Base-by-base conservation (phyloP, 2,888 invertebrate species). In the Scaptomyza flava region DNA sequence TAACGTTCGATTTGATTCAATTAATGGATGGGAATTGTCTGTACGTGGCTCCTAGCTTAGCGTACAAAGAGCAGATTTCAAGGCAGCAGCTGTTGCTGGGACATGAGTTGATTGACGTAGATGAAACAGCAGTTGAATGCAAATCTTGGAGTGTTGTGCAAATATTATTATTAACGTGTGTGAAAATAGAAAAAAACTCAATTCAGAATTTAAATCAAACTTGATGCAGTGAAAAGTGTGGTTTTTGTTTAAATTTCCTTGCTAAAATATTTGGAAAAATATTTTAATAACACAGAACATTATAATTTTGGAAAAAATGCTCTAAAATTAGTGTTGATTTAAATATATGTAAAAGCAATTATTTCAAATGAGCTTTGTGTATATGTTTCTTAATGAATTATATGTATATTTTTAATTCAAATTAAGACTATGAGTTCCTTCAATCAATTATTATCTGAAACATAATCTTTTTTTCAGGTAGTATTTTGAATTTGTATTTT, bases 1-100 rank as follows among this genome's bases (percentile, higher is more conserved):
- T 85, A 89, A 83, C 82, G 88, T 88, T 85, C 87, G 87, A 89
- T 87, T 89, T 87, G 89, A 84, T 85, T 82, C 86, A 87, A 87
- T 87, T 81, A 87, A 87, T 87, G 84, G 85, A 72, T 68, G 76
- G 51, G 87, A 89, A 84, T 87, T 78, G 84, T 70, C 66, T 72
- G 69, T 83, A 83, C 84, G 84, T 84, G 89, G 58, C 64, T 34
- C 34, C 48, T 50, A 23, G 46, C 41, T 17, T 62, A 34, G 70
- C 20, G 54, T 51, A 53, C 54, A 52, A 14, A 31, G 53, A 57
- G 67, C 57, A 59, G 53, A 65, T 51, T 31, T 38, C 34, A 1
- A 54, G 64, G 54, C 64, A 58, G 31, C 59, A 60, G 52, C 31
- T 31, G 47, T 45, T 45, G 17, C 6, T 30, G 11, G 27, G 59